Conservation (phyloP, 2,888 invertebrate genomes). For the Cerastis rubricosa region DNA sequence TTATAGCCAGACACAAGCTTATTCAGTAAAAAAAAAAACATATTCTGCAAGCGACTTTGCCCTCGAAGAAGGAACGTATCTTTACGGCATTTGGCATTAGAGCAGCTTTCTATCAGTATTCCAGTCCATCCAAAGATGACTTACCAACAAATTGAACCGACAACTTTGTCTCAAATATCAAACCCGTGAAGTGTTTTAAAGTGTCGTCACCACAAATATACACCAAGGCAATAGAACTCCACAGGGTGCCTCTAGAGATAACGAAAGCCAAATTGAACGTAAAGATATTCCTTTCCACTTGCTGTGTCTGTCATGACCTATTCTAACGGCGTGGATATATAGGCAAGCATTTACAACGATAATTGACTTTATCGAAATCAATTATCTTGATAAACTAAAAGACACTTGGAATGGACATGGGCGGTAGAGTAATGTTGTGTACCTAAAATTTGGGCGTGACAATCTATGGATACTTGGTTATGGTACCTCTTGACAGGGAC, state of each 20-base stretch:
- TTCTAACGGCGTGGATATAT: constrained; percentile 42
- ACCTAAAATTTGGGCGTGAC: constrained; percentile 39
- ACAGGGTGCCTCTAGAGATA: not conserved
- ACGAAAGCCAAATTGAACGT: constrained; percentile 11
- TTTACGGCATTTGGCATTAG: too few species aligned
- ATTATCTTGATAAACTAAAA: constrained; percentile 62
- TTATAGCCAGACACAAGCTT: too few species aligned
- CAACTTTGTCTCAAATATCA: too few species aligned
- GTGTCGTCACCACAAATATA: not conserved
- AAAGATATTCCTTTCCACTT: constrained; percentile 40
- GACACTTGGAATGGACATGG: constrained; percentile 42
- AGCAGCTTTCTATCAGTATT: too few species aligned
- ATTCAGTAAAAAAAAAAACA: too few species aligned
- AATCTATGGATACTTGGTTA: not conserved
- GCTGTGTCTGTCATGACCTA: constrained; percentile 44
- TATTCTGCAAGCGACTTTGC: too few species aligned
- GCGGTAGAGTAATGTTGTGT: constrained; percentile 33
- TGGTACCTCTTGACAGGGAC: not conserved
- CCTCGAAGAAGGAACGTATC: too few species aligned
- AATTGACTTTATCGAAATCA: constrained; percentile 65
- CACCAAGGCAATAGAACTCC: not conserved
- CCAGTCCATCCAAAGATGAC: not conserved
- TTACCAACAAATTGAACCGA: too few species aligned
- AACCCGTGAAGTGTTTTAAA: not conserved
- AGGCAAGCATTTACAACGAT: constrained; percentile 47